phyloP scores from a whole-genome alignment of 2,113 vertebrate genomes.

The Oryzias celebensis region DNA sequence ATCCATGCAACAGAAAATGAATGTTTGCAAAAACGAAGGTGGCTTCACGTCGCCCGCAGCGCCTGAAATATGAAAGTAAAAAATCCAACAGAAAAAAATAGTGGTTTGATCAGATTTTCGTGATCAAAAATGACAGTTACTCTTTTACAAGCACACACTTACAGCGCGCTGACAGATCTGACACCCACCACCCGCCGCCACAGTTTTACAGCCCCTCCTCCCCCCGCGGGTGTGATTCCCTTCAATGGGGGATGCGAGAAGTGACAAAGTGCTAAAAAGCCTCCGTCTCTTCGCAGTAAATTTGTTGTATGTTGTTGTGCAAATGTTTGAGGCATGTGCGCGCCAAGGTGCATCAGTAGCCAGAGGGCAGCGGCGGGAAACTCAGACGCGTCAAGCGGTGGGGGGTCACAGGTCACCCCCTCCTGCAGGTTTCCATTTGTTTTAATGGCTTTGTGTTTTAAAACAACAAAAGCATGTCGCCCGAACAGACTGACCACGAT shows the following conservation, averaged over 20 bases:
- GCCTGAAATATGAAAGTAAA: too few relatives aligned
- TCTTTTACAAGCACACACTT: conserved; percentile 8
- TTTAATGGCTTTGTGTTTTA: conserved; percentile 37
- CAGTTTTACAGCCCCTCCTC: conserved; percentile 41
- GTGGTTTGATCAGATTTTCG: too few relatives aligned
- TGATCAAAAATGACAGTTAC: too few relatives aligned
- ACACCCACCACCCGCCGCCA: conserved; percentile 52
- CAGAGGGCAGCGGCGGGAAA: conserved; percentile 32
- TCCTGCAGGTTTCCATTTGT: conserved; percentile 31
- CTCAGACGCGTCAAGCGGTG: conserved; percentile 18
- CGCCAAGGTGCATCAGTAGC: conserved; percentile 47
- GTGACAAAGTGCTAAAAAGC: conserved; percentile 51
- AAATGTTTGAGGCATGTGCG: conserved; percentile 50
- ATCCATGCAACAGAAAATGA: too few relatives aligned
- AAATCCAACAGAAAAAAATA: too few relatives aligned
- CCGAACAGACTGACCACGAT: too few relatives aligned
- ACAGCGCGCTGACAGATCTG: conserved; percentile 50
- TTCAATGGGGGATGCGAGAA: conserved; percentile 45
- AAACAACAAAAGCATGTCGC: too few relatives aligned
- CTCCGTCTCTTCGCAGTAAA: conserved; percentile 41
- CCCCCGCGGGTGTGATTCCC: conserved; percentile 47
- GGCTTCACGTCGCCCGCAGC: too few relatives aligned
- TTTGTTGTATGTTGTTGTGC: conserved; percentile 41
- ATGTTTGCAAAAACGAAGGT: too few relatives aligned
- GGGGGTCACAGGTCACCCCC: conserved; percentile 30